phyloP scores from a whole-genome alignment of 2,113 vertebrate genomes.

The Cyrtonyx montezumae region DNA sequence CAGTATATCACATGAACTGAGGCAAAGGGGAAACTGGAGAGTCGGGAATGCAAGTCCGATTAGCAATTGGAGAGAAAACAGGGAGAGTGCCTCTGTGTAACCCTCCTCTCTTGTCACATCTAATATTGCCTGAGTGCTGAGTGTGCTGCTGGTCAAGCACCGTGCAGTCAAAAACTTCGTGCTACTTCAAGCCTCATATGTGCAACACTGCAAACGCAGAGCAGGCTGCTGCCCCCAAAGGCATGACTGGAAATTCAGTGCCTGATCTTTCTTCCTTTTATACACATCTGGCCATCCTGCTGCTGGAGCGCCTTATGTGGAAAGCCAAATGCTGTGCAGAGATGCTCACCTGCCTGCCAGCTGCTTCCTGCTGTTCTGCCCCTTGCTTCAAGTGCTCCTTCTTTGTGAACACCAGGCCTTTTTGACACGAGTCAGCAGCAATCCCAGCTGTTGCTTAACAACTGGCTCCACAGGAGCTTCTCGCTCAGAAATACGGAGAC shows the following conservation, averaged over 20 bases:
- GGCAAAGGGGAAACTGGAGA: neutral
- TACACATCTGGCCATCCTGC: neutral
- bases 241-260: neutral
- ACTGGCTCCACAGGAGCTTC: neutral
- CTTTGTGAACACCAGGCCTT: neutral
- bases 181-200: neutral
- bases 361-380: neutral
- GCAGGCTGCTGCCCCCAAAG: neutral
- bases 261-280: neutral
- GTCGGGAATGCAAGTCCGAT: neutral
- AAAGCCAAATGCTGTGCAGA: neutral
- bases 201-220: neutral
- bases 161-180: accelerated
- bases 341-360: slow-evolving; percentile 28
- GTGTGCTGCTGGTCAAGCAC: neutral
- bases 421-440: neutral
- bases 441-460: slow-evolving; percentile 15
- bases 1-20: neutral
- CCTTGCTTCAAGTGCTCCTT: neutral
- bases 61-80: neutral
- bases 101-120: neutral
- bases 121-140: neutral
- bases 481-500: slow-evolving; percentile 23
- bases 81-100: neutral
- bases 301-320: neutral